Conservation (phyloP, 35 echinoderm and acorn worm species). For the Diadema setosum region DNA sequence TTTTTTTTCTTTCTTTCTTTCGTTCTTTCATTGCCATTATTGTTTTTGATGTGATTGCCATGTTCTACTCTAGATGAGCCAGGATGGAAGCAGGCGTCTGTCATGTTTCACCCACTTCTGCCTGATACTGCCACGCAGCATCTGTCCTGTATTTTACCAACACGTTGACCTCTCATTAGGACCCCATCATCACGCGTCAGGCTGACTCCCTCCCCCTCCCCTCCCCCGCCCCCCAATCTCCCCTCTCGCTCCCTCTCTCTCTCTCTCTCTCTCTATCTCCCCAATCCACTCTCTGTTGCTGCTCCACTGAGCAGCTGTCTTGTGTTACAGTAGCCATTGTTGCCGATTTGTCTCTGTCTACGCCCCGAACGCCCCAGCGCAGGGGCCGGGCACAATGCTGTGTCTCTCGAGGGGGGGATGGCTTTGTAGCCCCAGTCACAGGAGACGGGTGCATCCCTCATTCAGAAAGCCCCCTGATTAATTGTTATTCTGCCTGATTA, state of each 20-base stretch:
- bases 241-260: not conserved
- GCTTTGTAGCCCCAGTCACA: not conserved
- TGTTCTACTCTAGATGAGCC: too few relatives aligned
- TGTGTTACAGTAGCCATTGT: not conserved
- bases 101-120: too few relatives aligned
- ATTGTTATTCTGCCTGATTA: slow-evolving; percentile 11
- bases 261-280: not conserved
- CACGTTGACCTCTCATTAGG: not conserved
- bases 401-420: not conserved
- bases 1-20: too few relatives aligned
- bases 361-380: not conserved
- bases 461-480: not conserved
- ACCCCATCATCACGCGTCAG: not conserved
- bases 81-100: not conserved
- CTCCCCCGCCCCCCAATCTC: not conserved
- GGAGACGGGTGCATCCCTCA: not conserved
- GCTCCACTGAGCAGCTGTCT: not conserved
- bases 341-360: not conserved
- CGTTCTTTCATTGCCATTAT: too few relatives aligned
- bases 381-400: not conserved
- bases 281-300: not conserved
- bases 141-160: not conserved
- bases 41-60: too few relatives aligned
- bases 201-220: not conserved
- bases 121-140: not conserved